Evolutionary conservation across 1,140 invertebrate genomes (phyloP).

Genomic region (Cryptotermes secundus): DNA sequence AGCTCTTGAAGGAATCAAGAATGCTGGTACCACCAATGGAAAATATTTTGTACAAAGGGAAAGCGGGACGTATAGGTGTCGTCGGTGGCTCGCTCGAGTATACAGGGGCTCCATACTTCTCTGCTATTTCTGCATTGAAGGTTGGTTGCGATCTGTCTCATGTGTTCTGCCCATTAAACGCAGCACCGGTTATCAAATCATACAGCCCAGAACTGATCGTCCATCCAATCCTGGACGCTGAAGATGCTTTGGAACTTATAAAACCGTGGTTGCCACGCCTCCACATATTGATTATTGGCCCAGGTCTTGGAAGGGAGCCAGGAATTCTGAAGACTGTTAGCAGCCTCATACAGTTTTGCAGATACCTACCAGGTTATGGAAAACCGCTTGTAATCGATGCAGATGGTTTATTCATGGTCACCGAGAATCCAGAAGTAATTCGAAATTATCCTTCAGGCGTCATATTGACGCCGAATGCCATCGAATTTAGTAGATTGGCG

Average conservation of each 20-base stretch:
- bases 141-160: conserved; percentile 90
- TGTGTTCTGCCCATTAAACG: conserved; percentile 83
- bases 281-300: conserved; percentile 93
- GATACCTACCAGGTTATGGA: conserved; percentile 51
- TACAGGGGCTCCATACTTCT: conserved; percentile 95
- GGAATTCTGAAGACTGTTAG: conserved; percentile 60
- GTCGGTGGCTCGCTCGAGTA: conserved; percentile 93
- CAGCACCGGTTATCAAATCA: conserved; percentile 87
- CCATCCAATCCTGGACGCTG: conserved; percentile 76
- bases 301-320: conserved; percentile 81
- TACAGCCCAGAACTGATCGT: conserved; percentile 98
- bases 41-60: conserved; percentile 75
- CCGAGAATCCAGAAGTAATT: conserved; percentile 73
- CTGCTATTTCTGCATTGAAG: conserved; percentile 85
- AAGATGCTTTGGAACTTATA: conserved; percentile 65
- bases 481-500: conserved; percentile 84
- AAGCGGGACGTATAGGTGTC: conserved; percentile 82
- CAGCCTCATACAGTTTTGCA: conserved; percentile 42
- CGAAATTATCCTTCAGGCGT: conserved; percentile 71
- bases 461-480: conserved; percentile 92
- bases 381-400: conserved; percentile 93
- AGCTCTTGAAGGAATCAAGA: background rate
- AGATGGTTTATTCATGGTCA: conserved; percentile 86
- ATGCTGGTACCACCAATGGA: background rate
- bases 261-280: conserved; percentile 78